Base-by-base conservation (phyloP, 1,140 invertebrate genomes). In the Octopus sinensis region DNA sequence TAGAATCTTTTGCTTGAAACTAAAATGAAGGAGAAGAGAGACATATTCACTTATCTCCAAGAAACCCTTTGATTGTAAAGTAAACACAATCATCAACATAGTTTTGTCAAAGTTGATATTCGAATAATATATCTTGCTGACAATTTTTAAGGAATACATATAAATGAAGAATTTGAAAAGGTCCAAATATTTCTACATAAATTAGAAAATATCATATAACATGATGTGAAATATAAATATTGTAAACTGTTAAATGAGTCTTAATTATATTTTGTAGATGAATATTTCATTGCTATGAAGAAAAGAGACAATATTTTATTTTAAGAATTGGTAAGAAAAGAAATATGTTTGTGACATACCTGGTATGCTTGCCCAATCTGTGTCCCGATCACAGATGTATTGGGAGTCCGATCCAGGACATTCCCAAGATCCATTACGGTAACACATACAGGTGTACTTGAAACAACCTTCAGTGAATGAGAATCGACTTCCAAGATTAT, bases 401-500 rank as follows among this genome's bases (percentile, higher is more conserved):
- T 68, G 79, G 13, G 79, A 84, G 53, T 83, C 84, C 4, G 75
- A 78, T 53, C 52, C 30, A 17, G 85, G 83, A 77, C 87, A 88
- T 7, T 75, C 81, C 83, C 83, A 84, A 4, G 83, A 73, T 0
- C 87, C 87, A 54, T 83, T 82, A 73, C 84, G 85, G 56, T 82
- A 81, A 79, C 87, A 88, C 30, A 85, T 81, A 80, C 87, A 88
- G 30, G 82, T 84, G 76, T 80, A 84, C 17, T 83, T 80, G 10
- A 79, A 23, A 73, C 68, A 88, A 10, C 80, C 84, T 53, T 83
- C 76, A 0, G 83, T 82, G 79, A 82, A 84, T 13, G 79, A 79
- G 52, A 79, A 79, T n/a, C 0, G 12, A 4, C 52, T 53, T 54
- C 79, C 79, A 6, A 68, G 17, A 12, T 53, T 4, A 54, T 17